phyloP scores from a whole-genome alignment of 2,113 vertebrate genomes.

The Scartelaos histophorus region DNA sequence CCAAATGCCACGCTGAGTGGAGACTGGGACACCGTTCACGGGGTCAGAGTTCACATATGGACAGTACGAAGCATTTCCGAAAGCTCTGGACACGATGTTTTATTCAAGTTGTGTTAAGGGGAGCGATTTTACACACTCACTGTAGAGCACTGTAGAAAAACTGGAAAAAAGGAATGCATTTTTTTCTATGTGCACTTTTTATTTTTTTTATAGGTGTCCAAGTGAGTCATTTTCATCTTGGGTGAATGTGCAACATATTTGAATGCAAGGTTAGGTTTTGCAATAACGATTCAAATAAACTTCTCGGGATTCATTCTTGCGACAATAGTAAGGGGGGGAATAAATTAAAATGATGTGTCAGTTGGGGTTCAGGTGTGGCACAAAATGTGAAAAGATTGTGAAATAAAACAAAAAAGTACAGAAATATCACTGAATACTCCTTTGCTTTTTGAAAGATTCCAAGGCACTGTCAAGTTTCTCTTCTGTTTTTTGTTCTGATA shows the following conservation, averaged over 20 bases:
- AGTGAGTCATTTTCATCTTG: neutral
- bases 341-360: neutral
- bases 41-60: conserved; percentile 3
- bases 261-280: too few relatives aligned
- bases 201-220: neutral
- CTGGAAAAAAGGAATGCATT: too few relatives aligned
- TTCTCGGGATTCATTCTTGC: too few relatives aligned
- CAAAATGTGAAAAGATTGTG: neutral
- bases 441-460: too few relatives aligned
- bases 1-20: neutral
- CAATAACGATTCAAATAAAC: too few relatives aligned
- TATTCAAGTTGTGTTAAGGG: neutral
- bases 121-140: neutral
- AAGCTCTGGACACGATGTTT: neutral
- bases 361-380: too few relatives aligned
- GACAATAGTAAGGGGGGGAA: neutral
- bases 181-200: neutral
- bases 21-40: conserved; percentile 4
- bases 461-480: too few relatives aligned
- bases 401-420: neutral
- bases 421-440: too few relatives aligned
- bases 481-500: too few relatives aligned
- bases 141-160: neutral
- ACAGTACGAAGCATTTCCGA: conserved; percentile 2
- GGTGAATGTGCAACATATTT: too few relatives aligned